Conservation (phyloP, 2,113 vertebrate genomes). For the Lepisosteus oculatus region DNA sequence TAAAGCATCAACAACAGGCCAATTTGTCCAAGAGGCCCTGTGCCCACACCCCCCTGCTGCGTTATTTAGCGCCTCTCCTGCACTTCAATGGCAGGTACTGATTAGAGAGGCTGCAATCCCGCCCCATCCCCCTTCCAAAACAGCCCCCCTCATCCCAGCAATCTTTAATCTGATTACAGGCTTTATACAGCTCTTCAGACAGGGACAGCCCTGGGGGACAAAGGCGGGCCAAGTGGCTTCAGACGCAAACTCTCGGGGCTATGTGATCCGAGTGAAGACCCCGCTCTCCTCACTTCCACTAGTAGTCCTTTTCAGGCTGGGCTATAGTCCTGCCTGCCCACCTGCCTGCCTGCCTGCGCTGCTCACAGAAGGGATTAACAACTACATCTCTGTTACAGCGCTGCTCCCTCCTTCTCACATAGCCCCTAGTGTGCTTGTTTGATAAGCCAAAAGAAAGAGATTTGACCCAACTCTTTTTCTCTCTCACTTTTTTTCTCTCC, state of each 20-base stretch:
- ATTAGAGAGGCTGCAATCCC: constrained; percentile 72
- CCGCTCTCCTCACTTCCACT: constrained; percentile 38
- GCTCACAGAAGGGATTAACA: constrained; percentile 39
- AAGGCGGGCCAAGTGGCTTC: constrained; percentile 71
- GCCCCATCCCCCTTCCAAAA: constrained; percentile 35
- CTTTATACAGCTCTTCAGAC: constrained; percentile 78
- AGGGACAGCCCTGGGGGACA: constrained; percentile 62
- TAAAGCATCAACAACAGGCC: constrained; percentile 73
- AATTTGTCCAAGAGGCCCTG: constrained; percentile 72
- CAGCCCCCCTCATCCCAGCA: constrained; percentile 60
- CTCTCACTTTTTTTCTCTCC: constrained; percentile 12
- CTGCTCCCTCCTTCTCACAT: constrained; percentile 28
- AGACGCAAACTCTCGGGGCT: constrained; percentile 61
- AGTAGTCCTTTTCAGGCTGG: constrained; percentile 41
- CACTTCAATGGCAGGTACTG: constrained; percentile 86
- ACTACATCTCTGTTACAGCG: constrained; percentile 53
- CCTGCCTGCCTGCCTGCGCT: constrained; percentile 35
- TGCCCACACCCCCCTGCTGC: constrained; percentile 75
- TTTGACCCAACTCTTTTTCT: constrained; percentile 25
- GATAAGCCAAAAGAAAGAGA: constrained; percentile 43
- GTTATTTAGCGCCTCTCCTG: constrained; percentile 88
- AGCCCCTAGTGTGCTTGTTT: constrained; percentile 34
- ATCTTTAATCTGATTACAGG: constrained; percentile 99
- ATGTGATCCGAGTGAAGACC: constrained; percentile 63
- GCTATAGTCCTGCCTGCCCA: constrained; percentile 39